A percentile compares a stretch with the other conserved stretches of the same genome.
phyloP scores from a whole-genome alignment of 2,888 invertebrate genomes.

The Cenopis cana region DNA sequence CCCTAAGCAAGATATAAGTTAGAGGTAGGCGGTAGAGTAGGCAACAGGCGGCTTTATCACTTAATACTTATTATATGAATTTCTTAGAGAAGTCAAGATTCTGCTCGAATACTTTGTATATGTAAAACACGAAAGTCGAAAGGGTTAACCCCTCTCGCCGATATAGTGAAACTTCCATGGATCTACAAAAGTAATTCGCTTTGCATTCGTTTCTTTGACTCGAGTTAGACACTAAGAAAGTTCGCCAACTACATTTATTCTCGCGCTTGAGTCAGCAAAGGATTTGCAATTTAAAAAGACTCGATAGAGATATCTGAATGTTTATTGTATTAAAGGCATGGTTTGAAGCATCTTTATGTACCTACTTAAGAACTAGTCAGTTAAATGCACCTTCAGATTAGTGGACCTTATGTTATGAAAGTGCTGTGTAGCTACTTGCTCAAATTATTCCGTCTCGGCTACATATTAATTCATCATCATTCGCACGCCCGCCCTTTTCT shows the following conservation, averaged over 20 bases:
- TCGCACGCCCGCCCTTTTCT: too few species aligned
- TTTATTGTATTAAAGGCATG: constrained; percentile 3
- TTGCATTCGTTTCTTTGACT: constrained; percentile 54
- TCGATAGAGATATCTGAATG: constrained; percentile 13
- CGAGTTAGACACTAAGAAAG: constrained; percentile 53
- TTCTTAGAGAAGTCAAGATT: not conserved
- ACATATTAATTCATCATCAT: too few species aligned
- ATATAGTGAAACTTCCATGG: constrained; percentile 71
- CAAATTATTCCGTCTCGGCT: too few species aligned
- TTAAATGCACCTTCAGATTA: not conserved
- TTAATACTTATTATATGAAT: too few species aligned
- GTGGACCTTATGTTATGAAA: too few species aligned
- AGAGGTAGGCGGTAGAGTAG: too few species aligned
- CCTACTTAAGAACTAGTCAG: constrained; percentile 1
- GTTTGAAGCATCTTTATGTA: not conserved
- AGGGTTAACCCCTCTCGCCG: constrained; percentile 71
- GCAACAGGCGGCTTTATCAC: too few species aligned
- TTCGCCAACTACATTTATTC: constrained; percentile 35
- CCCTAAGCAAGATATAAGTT: too few species aligned
- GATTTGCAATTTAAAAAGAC: constrained; percentile 36
- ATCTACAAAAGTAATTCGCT: constrained; percentile 71
- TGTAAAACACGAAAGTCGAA: constrained; percentile 68
- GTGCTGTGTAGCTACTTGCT: too few species aligned
- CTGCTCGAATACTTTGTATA: not conserved
- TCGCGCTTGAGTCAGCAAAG: constrained; percentile 31